Percentiles rank a stretch among this genome's conserved stretches.
Evolutionary conservation across 2,113 vertebrate genomes (phyloP).

Genomic region (Labeo rohita): DNA sequence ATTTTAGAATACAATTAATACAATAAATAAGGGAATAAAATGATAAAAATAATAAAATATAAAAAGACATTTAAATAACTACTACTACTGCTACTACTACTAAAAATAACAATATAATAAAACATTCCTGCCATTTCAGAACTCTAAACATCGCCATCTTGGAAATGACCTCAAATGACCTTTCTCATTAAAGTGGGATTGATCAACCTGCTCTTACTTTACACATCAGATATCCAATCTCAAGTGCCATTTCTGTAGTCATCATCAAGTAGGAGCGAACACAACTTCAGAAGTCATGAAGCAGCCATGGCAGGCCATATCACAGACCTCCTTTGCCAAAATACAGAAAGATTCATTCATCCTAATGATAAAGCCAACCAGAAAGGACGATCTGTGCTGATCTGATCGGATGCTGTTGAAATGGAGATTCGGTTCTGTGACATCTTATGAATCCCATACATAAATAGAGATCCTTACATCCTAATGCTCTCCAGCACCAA

Average conservation of each 20-base stretch:
- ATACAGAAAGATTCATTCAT: neutral
- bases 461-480: slow-evolving; percentile 64
- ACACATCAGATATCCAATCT: neutral
- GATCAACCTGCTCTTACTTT: neutral
- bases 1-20: too few relatives aligned
- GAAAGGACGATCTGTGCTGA: slow-evolving; percentile 41
- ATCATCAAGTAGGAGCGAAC: neutral
- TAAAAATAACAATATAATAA: too few relatives aligned
- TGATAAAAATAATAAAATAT: too few relatives aligned
- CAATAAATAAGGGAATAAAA: too few relatives aligned
- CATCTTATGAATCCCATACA: slow-evolving; percentile 59
- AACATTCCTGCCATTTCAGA: neutral
- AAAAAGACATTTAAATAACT: too few relatives aligned
- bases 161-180: neutral
- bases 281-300: neutral
- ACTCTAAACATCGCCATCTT: neutral
- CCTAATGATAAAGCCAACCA: neutral
- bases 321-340: neutral
- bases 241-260: neutral
- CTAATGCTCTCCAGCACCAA: slow-evolving; percentile 60
- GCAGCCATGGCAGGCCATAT: neutral
- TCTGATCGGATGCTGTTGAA: slow-evolving; percentile 63
- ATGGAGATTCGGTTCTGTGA: slow-evolving; percentile 60
- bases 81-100: too few relatives aligned
- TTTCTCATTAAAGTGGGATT: neutral